phyloP scores from a whole-genome alignment of 2,797 vertebrate genomes.

The Gadopsis marmoratus region DNA sequence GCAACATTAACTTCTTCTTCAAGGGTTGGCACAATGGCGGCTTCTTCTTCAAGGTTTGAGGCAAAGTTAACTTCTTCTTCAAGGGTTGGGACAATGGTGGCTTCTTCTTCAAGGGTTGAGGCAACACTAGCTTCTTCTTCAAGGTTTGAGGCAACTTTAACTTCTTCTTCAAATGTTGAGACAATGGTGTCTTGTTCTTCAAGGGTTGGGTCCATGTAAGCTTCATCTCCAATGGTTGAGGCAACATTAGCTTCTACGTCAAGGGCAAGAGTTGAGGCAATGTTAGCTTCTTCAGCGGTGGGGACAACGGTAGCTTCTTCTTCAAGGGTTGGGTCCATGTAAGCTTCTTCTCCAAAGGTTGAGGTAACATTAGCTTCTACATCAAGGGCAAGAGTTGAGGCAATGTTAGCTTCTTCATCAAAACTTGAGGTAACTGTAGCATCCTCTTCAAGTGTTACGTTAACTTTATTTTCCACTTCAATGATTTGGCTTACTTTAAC shows the following conservation, averaged over 20 bases:
- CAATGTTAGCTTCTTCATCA: not conserved
- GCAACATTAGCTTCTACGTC: not conserved
- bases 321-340: not conserved
- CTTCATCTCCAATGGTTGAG: not conserved
- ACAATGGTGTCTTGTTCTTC: too few relatives aligned
- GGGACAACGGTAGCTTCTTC: too few relatives aligned
- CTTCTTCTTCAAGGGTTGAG: not conserved
- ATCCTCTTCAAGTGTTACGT: not conserved
- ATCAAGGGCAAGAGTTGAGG: not conserved
- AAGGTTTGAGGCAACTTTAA: not conserved
- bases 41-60: not conserved
- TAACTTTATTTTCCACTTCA: not conserved
- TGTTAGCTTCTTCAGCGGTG: not conserved
- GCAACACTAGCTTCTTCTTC: not conserved
- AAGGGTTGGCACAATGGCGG: not conserved
- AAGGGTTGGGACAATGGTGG: not conserved
- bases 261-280: not conserved
- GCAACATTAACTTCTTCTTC: not conserved
- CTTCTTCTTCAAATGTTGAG: not conserved
- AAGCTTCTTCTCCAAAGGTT: too few relatives aligned
- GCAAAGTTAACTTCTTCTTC: not conserved
- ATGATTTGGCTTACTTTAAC: not conserved
- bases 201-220: not conserved
- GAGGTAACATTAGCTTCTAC: not conserved
- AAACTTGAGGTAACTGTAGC: too few relatives aligned